phyloP scores from a whole-genome alignment of 2,797 vertebrate species.

The Myotis myotis region DNA sequence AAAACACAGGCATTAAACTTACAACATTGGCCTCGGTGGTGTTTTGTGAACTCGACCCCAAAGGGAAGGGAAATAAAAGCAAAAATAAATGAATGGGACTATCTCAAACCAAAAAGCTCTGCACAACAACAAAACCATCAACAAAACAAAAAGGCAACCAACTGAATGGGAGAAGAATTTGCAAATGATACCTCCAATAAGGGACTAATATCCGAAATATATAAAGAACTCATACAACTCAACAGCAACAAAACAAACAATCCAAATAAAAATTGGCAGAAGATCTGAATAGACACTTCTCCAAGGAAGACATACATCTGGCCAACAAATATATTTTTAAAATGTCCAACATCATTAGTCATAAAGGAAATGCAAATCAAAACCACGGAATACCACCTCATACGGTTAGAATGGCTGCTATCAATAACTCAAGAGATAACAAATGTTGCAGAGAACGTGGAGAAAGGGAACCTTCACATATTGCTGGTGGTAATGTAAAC shows the following conservation, averaged over 20 bases:
- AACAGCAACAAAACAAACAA: not conserved
- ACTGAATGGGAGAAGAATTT: not conserved
- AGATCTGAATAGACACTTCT: not conserved
- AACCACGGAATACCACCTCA: not conserved
- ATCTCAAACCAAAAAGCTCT: not conserved
- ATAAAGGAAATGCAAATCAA: not conserved
- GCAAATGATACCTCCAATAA: not conserved
- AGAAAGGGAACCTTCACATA: not conserved
- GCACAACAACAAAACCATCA: not conserved
- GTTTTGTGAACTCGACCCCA: not conserved
- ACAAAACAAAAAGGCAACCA: not conserved
- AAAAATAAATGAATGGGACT: not conserved
- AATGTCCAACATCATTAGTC: not conserved
- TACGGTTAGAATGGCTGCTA: not conserved
- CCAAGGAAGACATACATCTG: not conserved
- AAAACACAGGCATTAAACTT: not conserved
- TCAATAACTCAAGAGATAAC: not conserved
- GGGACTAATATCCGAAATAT: not conserved
- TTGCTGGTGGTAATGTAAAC: not conserved
- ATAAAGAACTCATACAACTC: not conserved
- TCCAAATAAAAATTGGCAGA: not conserved
- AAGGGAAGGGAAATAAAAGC: not conserved
- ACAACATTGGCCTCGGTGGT: not conserved
- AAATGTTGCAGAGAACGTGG: not conserved
- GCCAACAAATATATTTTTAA: not conserved